A percentile compares a stretch with the other conserved stretches of the same genome.
phyloP scores from a whole-genome alignment of 2,797 vertebrate genomes.

The Peromyscus aztecus region DNA sequence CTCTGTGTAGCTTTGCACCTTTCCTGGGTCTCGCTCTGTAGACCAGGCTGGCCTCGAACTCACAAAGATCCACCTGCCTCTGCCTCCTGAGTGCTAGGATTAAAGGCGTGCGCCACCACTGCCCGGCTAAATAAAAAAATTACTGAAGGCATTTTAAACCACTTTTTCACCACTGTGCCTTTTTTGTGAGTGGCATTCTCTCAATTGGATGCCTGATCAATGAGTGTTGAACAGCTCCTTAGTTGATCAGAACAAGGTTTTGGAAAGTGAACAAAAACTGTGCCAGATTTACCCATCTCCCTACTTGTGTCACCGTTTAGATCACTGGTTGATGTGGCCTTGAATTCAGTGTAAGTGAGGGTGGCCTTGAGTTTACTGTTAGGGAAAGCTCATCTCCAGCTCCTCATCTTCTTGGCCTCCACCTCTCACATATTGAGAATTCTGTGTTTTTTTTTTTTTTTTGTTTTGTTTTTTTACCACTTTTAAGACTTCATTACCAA shows the following conservation, averaged over 20 bases:
- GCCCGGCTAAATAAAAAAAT: not conserved
- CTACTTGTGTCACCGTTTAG: not conserved
- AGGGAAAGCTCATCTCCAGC: not conserved
- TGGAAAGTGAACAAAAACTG: not conserved
- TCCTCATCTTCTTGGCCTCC: too few relatives aligned
- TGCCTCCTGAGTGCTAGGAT: too few relatives aligned
- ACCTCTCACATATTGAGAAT: not conserved
- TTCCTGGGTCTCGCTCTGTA: too few relatives aligned
- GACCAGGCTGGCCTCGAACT: too few relatives aligned
- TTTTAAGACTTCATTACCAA: not conserved
- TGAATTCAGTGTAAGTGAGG: not conserved
- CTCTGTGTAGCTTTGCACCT: too few relatives aligned
- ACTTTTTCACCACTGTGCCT: not conserved
- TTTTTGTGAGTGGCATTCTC: not conserved
- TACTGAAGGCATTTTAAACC: not conserved
- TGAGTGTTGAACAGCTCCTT: not conserved
- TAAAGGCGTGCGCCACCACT: too few relatives aligned
- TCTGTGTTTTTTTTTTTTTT: too few relatives aligned
- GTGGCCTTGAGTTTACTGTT: not conserved
- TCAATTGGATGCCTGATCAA: not conserved
- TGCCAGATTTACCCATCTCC: fast-evolving
- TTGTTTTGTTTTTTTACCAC: not conserved
- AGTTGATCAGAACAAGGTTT: not conserved
- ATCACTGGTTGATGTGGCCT: not conserved
- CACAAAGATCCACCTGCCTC: too few relatives aligned